phyloP scores from a whole-genome alignment of 2,797 vertebrate genomes.

The Scolopax rusticola region DNA sequence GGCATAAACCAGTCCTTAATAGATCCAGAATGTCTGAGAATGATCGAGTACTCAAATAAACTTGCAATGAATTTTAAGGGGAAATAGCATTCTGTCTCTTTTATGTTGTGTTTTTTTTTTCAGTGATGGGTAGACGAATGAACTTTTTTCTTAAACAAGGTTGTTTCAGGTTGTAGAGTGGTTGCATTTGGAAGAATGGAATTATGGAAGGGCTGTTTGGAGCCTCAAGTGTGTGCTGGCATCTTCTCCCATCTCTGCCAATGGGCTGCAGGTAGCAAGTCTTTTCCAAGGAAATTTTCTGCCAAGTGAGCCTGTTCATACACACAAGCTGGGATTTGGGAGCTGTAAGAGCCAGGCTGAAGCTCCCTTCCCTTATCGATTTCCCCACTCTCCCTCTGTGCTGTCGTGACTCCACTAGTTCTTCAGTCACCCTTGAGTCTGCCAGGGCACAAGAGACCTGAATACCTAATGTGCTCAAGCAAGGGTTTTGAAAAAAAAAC shows the following conservation, averaged over 20 bases:
- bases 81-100: constrained; percentile 14
- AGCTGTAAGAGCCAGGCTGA: background rate
- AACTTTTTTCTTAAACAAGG: constrained; percentile 9
- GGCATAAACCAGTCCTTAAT: constrained; percentile 26
- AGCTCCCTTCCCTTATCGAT: background rate
- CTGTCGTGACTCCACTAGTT: background rate
- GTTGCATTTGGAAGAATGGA: background rate
- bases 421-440: constrained; percentile 25
- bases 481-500: background rate
- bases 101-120: background rate
- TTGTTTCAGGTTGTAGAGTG: background rate
- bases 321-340: background rate
- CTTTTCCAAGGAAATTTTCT: background rate
- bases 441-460: background rate
- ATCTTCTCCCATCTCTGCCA: background rate
- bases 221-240: background rate
- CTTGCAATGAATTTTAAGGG: constrained; percentile 42
- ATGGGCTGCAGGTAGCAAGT: background rate
- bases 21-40: constrained; percentile 19
- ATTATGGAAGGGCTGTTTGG: background rate
- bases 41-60: constrained; percentile 39
- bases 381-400: background rate
- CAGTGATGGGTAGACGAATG: background rate
- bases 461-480: constrained; percentile 12
- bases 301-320: background rate